Conservation (phyloP, 2,888 invertebrate species). For the Lasiommata megera region DNA sequence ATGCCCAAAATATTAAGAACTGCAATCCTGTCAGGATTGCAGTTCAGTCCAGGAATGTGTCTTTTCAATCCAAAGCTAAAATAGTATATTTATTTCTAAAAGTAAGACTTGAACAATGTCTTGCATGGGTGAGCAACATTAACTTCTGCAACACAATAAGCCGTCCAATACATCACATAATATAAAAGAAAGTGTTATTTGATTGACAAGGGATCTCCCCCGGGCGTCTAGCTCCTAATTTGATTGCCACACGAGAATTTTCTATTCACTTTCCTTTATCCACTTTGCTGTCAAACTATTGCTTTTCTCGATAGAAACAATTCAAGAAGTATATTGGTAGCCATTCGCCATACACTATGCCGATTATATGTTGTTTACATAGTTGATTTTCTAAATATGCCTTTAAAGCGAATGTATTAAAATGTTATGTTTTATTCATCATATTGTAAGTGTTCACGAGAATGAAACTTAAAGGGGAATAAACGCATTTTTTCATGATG, state of each 20-base stretch:
- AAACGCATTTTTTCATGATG: no score
- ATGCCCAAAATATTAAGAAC: no score
- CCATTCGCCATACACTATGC: no score
- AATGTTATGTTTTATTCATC: no score
- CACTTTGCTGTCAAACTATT: constrained; percentile 23
- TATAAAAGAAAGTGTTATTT: constrained; percentile 35
- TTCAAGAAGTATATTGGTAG: neutral
- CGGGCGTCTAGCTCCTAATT: constrained; percentile 31
- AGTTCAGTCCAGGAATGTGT: no score
- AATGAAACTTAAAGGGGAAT: no score
- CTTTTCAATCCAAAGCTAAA: no score
- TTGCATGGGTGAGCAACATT: constrained; percentile 1
- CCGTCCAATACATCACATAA: constrained; percentile 30
- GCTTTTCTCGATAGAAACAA: neutral
- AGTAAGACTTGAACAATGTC: neutral
- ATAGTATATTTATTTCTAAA: neutral
- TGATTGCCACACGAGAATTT: constrained; percentile 32
- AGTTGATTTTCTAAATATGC: no score
- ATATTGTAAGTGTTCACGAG: no score
- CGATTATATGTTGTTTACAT: no score
- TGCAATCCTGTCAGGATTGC: no score
- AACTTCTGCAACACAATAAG: constrained; percentile 26
- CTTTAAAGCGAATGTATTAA: no score
- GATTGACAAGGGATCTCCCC: constrained; percentile 35
- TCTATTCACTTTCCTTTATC: constrained; percentile 29